These are phyloP conservation scores for Agonopterix alstromeriana DNA, from an alignment of 2,888 invertebrate genomes.

Conservation along the genomic window DNA sequence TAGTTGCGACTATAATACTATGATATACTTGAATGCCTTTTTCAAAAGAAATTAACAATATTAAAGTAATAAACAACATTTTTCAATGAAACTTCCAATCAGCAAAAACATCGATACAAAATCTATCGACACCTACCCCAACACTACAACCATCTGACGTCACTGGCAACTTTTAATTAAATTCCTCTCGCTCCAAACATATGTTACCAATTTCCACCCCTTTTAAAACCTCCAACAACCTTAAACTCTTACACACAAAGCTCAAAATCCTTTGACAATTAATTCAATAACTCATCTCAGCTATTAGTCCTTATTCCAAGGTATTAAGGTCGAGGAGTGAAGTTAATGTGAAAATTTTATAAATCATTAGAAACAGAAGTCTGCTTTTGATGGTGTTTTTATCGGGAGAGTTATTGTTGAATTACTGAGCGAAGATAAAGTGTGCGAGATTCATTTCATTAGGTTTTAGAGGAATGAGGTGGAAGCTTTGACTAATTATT, in stretches of 20 bases:
- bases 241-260: slow-evolving; percentile 7
- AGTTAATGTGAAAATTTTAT: not conserved
- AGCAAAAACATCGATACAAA: no score
- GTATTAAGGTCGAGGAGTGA: not conserved
- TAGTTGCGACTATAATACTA: no score
- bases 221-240: slow-evolving; percentile 1
- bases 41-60: no score
- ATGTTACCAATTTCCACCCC: slow-evolving; percentile 60
- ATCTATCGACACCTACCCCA: not conserved
- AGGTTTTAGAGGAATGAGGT: no score
- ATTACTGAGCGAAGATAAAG: not conserved
- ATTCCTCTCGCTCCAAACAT: slow-evolving; percentile 72
- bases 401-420: slow-evolving; percentile 10
- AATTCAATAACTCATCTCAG: not conserved
- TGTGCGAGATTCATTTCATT: no score
- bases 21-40: no score
- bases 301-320: not conserved
- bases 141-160: not conserved
- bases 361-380: not conserved
- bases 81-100: no score
- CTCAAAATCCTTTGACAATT: not conserved
- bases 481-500: no score
- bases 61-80: no score
- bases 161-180: slow-evolving; percentile 78
- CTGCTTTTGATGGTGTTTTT: slow-evolving; percentile 14